phyloP scores from a whole-genome alignment of 2,797 vertebrate species.

The Galagoides demidoff region DNA sequence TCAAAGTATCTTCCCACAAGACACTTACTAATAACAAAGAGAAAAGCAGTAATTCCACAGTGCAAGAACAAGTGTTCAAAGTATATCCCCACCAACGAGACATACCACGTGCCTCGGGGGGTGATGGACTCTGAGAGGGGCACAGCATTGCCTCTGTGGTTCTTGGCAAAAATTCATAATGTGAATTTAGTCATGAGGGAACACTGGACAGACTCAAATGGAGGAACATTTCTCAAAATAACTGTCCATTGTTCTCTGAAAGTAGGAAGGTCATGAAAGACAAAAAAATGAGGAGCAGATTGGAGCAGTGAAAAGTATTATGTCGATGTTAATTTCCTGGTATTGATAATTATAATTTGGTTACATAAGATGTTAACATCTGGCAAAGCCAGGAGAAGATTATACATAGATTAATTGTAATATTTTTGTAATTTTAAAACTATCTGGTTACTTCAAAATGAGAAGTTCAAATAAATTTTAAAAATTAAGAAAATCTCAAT shows the following conservation, averaged over 20 bases:
- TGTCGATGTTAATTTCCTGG: not conserved
- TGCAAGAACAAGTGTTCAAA: not conserved
- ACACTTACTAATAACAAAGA: not conserved
- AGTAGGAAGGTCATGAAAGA: not conserved
- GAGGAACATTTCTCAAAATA: slow-evolving; percentile 4
- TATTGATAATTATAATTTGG: not conserved
- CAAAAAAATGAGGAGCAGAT: not conserved
- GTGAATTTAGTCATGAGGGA: not conserved
- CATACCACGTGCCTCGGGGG: not conserved
- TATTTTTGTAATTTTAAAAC: slow-evolving; percentile 34
- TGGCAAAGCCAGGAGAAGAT: not conserved
- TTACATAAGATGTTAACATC: not conserved
- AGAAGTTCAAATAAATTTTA: not conserved
- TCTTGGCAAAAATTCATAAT: not conserved
- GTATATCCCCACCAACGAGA: not conserved
- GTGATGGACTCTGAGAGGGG: not conserved
- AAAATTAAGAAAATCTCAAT: not conserved
- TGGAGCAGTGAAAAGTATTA: not conserved
- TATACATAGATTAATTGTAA: not conserved
- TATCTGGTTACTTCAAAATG: not conserved
- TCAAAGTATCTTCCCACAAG: not conserved
- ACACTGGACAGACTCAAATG: not conserved
- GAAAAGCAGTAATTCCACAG: not conserved
- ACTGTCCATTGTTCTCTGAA: not conserved
- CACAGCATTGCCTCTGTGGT: not conserved